These are phyloP conservation scores for Kuschelorhynchus macadamiae DNA, from an alignment of 2,888 invertebrate genomes.

Conservation along the genomic window DNA sequence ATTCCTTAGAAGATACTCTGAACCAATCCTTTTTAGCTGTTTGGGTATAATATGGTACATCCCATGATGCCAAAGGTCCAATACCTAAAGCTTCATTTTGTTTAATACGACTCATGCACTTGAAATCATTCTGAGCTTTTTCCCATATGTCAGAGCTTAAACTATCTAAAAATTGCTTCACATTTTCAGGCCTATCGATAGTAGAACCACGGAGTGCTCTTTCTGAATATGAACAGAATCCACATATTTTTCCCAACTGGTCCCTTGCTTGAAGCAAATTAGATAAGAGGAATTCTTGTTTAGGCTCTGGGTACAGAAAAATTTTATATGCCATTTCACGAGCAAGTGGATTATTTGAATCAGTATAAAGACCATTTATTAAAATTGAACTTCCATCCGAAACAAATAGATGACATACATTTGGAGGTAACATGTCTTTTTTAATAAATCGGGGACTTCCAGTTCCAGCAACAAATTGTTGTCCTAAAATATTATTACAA, in stretches of 20 bases:
- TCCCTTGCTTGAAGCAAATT: slow-evolving; percentile 82
- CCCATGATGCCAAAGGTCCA: slow-evolving; percentile 79
- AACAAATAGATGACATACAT: slow-evolving; percentile 80
- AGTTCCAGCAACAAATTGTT: slow-evolving; percentile 85
- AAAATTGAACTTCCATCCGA: slow-evolving; percentile 80
- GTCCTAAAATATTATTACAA: slow-evolving; percentile 74
- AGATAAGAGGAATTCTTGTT: slow-evolving; percentile 82
- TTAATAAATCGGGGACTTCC: slow-evolving; percentile 79
- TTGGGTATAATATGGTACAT: slow-evolving; percentile 87
- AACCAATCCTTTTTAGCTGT: slow-evolving; percentile 81
- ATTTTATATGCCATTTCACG: slow-evolving; percentile 91
- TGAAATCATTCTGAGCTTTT: slow-evolving; percentile 82
- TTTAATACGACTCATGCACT: slow-evolving; percentile 84
- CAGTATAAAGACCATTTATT: slow-evolving; percentile 87
- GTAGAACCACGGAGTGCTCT: slow-evolving; percentile 91
- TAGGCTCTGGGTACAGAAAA: slow-evolving; percentile 83
- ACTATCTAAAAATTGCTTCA: slow-evolving; percentile 83
- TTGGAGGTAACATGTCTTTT: slow-evolving; percentile 77
- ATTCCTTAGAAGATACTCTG: slow-evolving; percentile 80
- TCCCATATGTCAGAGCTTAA: slow-evolving; percentile 79
- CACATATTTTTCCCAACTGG: slow-evolving; percentile 88
- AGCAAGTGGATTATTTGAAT: slow-evolving; percentile 82
- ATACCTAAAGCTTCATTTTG: slow-evolving; percentile 60
- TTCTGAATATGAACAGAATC: slow-evolving; percentile 91
- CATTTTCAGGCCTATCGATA: slow-evolving; percentile 85